phyloP scores from a whole-genome alignment of 2,888 invertebrate species.

The Lamproptera curius region DNA sequence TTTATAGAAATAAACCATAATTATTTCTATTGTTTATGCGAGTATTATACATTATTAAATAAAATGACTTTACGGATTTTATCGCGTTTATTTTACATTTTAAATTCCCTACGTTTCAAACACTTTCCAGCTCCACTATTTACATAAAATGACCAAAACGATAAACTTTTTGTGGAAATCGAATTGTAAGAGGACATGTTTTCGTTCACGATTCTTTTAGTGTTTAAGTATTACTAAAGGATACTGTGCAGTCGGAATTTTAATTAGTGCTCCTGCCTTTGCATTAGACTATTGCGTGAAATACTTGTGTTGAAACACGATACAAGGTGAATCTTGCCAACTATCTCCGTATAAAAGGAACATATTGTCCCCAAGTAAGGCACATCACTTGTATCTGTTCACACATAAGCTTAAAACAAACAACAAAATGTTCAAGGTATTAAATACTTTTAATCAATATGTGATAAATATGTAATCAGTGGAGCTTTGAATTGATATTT shows the following conservation, averaged over 20 bases:
- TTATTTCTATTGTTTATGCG: too few species aligned
- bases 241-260: slow-evolving; percentile 8
- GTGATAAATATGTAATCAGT: too few species aligned
- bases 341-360: slow-evolving; percentile 56
- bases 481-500: too few species aligned
- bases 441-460: too few species aligned
- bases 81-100: too few species aligned
- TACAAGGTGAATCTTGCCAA: slow-evolving; percentile 63
- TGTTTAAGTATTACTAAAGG: slow-evolving; percentile 37
- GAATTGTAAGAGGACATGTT: not conserved
- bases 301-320: slow-evolving; percentile 50
- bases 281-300: slow-evolving; percentile 51
- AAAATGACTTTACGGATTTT: too few species aligned
- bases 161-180: not conserved
- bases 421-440: slow-evolving; percentile 45
- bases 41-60: too few species aligned
- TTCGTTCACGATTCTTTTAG: not conserved
- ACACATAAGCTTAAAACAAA: slow-evolving; percentile 37
- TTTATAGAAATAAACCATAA: too few species aligned
- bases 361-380: slow-evolving; percentile 43
- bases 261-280: slow-evolving; percentile 44
- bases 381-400: slow-evolving; percentile 52
- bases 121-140: not conserved
- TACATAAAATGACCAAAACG: not conserved
- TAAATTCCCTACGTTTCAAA: too few species aligned